Conservation (phyloP, 2,888 invertebrate genomes). For the Ctena decussata region DNA sequence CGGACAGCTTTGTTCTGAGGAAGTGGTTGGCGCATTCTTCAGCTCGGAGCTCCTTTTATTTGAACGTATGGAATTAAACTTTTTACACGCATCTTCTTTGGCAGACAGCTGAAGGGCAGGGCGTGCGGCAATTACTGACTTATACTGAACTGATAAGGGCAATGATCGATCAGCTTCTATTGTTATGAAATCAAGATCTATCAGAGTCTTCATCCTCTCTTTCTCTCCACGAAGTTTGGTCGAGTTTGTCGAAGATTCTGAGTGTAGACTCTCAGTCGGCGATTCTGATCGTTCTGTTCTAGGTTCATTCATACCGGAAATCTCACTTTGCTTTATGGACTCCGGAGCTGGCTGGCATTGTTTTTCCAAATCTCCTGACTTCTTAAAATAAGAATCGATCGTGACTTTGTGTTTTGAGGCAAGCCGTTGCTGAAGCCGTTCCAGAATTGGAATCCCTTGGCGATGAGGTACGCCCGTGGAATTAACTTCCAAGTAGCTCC, state of each 20-base stretch:
- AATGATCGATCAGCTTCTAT: background rate
- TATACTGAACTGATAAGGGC: background rate
- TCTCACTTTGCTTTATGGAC: background rate
- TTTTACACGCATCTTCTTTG: background rate
- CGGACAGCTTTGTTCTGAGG: background rate
- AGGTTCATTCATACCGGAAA: background rate
- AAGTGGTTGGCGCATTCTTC: background rate
- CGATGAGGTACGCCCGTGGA: background rate
- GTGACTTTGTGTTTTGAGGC: background rate
- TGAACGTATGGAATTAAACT: background rate
- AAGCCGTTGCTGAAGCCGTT: background rate
- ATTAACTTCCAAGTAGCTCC: background rate
- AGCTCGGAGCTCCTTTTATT: background rate
- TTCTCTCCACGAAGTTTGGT: background rate
- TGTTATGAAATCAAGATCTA: background rate
- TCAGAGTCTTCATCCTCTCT: background rate
- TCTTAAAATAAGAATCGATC: background rate
- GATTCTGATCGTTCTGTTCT: background rate
- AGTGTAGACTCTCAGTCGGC: background rate
- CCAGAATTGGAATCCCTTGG: background rate
- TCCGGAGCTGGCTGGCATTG: background rate
- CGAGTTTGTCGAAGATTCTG: background rate
- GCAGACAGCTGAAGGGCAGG: background rate
- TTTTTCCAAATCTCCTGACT: too few species aligned
- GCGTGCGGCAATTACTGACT: background rate